Conservation (phyloP, 2,888 invertebrate genomes). For the Apodemia duryi region DNA sequence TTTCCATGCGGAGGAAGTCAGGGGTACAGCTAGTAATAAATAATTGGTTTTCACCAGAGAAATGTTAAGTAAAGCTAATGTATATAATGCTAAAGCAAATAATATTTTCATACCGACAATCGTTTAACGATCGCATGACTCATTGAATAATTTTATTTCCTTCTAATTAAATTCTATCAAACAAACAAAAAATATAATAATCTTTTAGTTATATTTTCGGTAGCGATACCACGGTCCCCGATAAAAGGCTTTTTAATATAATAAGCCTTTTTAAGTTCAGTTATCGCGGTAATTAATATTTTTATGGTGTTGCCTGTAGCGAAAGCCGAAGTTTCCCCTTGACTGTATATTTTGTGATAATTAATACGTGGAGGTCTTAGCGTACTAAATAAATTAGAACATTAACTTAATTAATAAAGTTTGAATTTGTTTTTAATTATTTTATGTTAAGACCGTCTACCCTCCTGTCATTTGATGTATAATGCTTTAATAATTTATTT, state of each 20-base stretch:
- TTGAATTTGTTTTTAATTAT: not conserved
- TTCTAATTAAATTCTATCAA: slow-evolving; percentile 8
- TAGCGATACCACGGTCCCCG: slow-evolving; percentile 1
- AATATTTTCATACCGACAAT: not conserved
- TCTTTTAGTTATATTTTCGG: slow-evolving; percentile 4
- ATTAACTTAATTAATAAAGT: slow-evolving; percentile 17
- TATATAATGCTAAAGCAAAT: no score
- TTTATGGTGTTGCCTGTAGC: slow-evolving; percentile 45
- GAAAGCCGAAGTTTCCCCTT: slow-evolving; percentile 29
- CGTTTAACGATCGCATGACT: not conserved
- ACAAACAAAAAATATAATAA: slow-evolving; percentile 6
- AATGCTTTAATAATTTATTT: no score
- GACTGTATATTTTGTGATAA: slow-evolving; percentile 37
- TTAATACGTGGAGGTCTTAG: slow-evolving; percentile 32
- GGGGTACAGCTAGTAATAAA: no score
- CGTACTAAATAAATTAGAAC: slow-evolving; percentile 35
- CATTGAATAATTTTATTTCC: slow-evolving; percentile 11
- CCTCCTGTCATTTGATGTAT: no score
- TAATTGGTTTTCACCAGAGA: no score
- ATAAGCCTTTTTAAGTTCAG: slow-evolving; percentile 42
- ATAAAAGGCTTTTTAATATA: slow-evolving; percentile 36
- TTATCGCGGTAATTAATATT: slow-evolving; percentile 66
- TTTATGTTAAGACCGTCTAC: not conserved
- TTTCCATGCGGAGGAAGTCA: no score
- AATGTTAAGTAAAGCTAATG: no score